Evolutionary conservation across 2,113 vertebrate genomes (phyloP).

Genomic region (Taurulus bubalis): DNA sequence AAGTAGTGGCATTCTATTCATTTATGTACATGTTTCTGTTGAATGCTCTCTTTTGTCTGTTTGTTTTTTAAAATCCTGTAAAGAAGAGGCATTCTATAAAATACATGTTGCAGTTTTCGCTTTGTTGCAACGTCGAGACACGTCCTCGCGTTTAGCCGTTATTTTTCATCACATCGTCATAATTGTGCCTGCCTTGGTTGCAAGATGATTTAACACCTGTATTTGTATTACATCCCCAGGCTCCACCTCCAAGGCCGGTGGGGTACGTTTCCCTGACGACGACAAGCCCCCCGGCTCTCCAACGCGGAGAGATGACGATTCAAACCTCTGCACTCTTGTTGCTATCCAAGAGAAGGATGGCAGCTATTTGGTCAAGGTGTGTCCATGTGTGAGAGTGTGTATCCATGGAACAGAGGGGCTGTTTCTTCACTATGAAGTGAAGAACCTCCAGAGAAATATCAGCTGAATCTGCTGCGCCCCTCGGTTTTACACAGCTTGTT

Average conservation of each 20-base stretch:
- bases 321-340: constrained; percentile 63
- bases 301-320: constrained; percentile 62
- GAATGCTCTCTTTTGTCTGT: neutral
- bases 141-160: neutral
- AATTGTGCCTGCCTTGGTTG: neutral
- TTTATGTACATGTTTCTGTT: neutral
- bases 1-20: neutral
- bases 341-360: constrained; percentile 73
- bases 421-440: neutral
- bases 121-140: neutral
- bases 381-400: neutral
- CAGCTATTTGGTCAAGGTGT: constrained; percentile 79
- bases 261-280: constrained; percentile 78
- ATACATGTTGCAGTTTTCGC: neutral
- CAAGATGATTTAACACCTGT: neutral
- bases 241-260: constrained; percentile 75
- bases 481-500: neutral
- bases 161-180: neutral
- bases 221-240: constrained; percentile 43
- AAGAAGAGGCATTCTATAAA: neutral
- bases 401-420: neutral
- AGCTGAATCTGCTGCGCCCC: neutral
- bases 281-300: constrained; percentile 57
- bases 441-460: neutral
- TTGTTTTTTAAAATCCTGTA: too few relatives aligned